Percentiles rank a stretch among this genome's conserved stretches.
Evolutionary conservation across 2,113 vertebrate species (phyloP).

Genomic region (Clarias batrachus): DNA sequence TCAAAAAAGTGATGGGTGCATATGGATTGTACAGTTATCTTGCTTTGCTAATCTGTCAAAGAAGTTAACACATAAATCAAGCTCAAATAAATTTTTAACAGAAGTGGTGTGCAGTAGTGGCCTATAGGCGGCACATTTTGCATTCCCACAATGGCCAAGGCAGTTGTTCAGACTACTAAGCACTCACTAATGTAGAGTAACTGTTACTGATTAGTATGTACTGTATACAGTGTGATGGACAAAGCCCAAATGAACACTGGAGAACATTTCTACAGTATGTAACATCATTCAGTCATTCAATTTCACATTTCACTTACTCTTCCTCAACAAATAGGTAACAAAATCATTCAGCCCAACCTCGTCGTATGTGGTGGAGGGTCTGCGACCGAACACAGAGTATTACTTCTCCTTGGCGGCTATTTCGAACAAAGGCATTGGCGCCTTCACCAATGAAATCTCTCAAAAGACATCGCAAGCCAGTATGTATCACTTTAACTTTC

Average conservation of each 20-base stretch:
- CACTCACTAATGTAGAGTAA: neutral
- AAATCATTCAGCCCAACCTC: constrained; percentile 84
- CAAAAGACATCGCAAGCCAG: constrained; percentile 97
- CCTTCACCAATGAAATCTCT: constrained; percentile 89
- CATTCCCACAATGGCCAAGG: neutral
- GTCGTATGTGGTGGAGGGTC: constrained; percentile 83
- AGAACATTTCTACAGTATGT: neutral
- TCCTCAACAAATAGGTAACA: constrained; percentile 73
- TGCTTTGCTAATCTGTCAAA: neutral
- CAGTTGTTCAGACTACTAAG: neutral
- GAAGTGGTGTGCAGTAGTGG: neutral
- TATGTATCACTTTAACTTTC: constrained; percentile 82
- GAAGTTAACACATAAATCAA: neutral
- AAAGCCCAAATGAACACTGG: neutral
- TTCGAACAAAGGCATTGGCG: constrained; percentile 90
- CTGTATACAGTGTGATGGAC: neutral
- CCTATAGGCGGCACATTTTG: neutral
- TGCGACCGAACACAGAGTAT: constrained; percentile 93
- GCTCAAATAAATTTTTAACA: neutral
- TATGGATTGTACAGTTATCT: neutral
- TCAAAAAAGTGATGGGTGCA: neutral
- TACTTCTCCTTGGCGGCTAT: constrained; percentile 91
- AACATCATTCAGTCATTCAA: neutral
- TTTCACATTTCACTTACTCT: neutral
- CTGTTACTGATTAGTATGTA: neutral